Base-by-base conservation (phyloP, 1,140 invertebrate genomes). In the Subanguina moxae region DNA sequence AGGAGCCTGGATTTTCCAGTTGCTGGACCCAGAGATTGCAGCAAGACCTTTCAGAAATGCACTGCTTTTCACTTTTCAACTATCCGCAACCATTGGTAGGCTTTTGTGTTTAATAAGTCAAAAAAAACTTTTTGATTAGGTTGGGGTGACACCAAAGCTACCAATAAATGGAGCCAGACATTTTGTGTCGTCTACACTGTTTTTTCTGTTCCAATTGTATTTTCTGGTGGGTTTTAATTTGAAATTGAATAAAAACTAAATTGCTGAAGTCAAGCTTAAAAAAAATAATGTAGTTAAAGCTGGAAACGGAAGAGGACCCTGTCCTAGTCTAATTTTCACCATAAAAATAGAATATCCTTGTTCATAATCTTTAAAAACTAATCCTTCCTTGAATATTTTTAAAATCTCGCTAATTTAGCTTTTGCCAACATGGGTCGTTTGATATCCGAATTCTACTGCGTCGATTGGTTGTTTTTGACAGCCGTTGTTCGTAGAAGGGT, bases 371-470 rank as follows among this genome's bases (percentile, higher is more conserved):
- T n/a, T n/a, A n/a, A n/a, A n/a, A n/a, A n/a, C n/a, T n/a, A n/a
- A n/a, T n/a, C n/a, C n/a, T n/a, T n/a, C n/a, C n/a, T n/a, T n/a
- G n/a, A n/a, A n/a, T n/a, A n/a, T n/a, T n/a, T n/a, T n/a, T n/a
- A 38, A 38, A 38, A 38, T 5, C 11, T 38, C 11, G 11, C 32
- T 38, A 5, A n/a, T 38, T 38, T 71, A 42, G 64, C 68, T 8
- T 25, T 70, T 13, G 52, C 68, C 23, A 70, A 70, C 74, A 19
- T 74, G 19, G 68, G 68, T 30, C 72, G 71, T 23, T n/a, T 70
- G n/a, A 21, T 70, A 7, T 45, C 69, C 61, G 68, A 70, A 52
- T 70, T 70, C 62, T 70, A 70, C 71, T 70, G 65, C 15, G 57
- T 73, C 21, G 68, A 70, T 46, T 70, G 70, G 70, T 23, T 70